phyloP scores from a whole-genome alignment of 1,140 invertebrate genomes.

The Trissolcus basalis region DNA sequence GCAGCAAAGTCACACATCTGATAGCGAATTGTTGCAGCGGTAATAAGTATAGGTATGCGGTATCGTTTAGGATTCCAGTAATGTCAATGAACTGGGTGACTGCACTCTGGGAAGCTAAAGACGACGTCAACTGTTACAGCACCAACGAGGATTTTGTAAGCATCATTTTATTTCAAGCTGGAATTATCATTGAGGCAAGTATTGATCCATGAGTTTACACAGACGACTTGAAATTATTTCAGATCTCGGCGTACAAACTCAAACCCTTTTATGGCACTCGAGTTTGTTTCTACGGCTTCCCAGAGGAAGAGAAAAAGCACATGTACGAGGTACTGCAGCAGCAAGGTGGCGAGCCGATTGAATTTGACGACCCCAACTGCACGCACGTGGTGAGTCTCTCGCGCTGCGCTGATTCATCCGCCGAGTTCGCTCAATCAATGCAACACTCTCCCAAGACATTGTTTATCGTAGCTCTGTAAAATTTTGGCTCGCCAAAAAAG shows the following conservation, averaged over 20 bases:
- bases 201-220: too few species aligned
- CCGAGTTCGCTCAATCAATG: too few species aligned
- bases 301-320: constrained; percentile 89
- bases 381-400: constrained; percentile 89
- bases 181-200: too few species aligned
- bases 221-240: too few species aligned
- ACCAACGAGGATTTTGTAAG: constrained; percentile 80
- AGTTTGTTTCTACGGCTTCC: constrained; percentile 93
- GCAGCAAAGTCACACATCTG: constrained; percentile 91
- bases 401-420: constrained; percentile 7
- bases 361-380: constrained; percentile 86
- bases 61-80: constrained; percentile 91
- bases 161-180: too few species aligned
- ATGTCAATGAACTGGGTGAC: constrained; percentile 92
- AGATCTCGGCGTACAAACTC: constrained; percentile 80
- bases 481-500: too few species aligned
- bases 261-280: constrained; percentile 91
- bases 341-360: constrained; percentile 87
- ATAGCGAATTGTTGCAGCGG: constrained; percentile 91
- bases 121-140: constrained; percentile 82
- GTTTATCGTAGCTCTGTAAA: too few species aligned
- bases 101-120: constrained; percentile 86
- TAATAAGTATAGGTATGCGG: constrained; percentile 90
- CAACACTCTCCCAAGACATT: neutral
- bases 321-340: constrained; percentile 91